These are phyloP conservation scores for Sminthurinus aureus DNA, from an alignment of 2,888 invertebrate species.

Conservation along the genomic window DNA sequence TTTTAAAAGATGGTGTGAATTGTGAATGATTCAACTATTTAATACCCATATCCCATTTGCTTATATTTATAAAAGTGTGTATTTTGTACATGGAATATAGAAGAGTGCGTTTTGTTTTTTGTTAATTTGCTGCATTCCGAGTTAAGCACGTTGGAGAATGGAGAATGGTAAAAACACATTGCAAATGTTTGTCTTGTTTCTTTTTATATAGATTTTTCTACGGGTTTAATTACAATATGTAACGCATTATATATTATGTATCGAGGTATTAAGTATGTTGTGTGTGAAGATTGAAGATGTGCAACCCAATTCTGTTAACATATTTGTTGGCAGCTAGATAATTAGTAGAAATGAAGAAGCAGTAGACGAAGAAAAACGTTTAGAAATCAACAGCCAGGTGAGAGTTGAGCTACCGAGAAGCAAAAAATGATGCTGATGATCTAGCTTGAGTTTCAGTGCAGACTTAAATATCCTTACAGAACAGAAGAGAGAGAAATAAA, in stretches of 20 bases:
- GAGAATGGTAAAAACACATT: no score
- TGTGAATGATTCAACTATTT: neutral
- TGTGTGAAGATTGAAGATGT: neutral
- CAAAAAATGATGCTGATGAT: neutral
- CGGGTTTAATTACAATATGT: neutral
- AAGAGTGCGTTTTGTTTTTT: no score
- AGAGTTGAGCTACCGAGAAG: neutral
- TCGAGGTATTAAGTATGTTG: neutral
- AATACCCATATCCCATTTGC: no score
- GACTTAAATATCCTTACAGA: neutral
- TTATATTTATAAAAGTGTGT: no score
- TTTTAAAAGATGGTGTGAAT: neutral
- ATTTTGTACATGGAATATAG: no score
- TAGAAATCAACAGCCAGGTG: neutral
- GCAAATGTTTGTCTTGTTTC: no score
- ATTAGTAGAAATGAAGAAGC: constrained; percentile 8
- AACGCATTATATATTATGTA: neutral
- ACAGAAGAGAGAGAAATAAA: neutral
- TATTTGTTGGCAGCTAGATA: constrained; percentile 14
- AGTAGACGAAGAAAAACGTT: neutral
- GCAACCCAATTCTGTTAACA: constrained; percentile 1
- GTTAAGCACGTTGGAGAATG: no score
- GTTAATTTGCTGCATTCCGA: no score
- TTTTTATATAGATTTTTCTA: no score
- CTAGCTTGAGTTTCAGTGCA: neutral